These are phyloP conservation scores for Hyppa rectilinea DNA, from an alignment of 2,888 invertebrate species.

Conservation along the genomic window DNA sequence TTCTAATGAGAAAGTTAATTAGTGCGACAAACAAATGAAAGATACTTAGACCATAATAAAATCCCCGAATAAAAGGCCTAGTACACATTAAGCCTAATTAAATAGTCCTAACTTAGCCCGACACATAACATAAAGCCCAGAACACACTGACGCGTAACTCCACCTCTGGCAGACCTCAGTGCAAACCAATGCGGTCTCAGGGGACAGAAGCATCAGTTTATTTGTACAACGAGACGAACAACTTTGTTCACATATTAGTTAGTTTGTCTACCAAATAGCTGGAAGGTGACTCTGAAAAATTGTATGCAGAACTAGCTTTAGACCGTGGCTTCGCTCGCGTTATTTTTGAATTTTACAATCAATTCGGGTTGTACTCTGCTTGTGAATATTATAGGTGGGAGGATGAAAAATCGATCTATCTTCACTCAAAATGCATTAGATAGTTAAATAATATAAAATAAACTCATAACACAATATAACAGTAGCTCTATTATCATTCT, in stretches of 20 bases:
- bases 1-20: too few species aligned
- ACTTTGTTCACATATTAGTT: constrained; percentile 59
- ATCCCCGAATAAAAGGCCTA: neutral
- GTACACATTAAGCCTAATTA: constrained; percentile 23
- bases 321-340: too few species aligned
- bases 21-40: neutral
- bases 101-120: constrained; percentile 27
- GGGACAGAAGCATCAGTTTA: constrained; percentile 36
- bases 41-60: neutral
- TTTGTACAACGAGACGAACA: constrained; percentile 35
- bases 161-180: constrained; percentile 34
- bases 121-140: constrained; percentile 27
- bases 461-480: too few species aligned
- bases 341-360: too few species aligned
- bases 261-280: constrained; percentile 25
- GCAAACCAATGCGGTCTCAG: constrained; percentile 47
- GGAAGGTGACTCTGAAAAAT: constrained; percentile 30
- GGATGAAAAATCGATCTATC: too few species aligned
- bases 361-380: too few species aligned
- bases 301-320: too few species aligned
- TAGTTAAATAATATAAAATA: too few species aligned
- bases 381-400: too few species aligned
- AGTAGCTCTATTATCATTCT: too few species aligned
- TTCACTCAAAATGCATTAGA: too few species aligned
- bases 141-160: constrained; percentile 32